Base-by-base conservation (phyloP, 2,888 invertebrate species). In the Clanis bilineata region DNA sequence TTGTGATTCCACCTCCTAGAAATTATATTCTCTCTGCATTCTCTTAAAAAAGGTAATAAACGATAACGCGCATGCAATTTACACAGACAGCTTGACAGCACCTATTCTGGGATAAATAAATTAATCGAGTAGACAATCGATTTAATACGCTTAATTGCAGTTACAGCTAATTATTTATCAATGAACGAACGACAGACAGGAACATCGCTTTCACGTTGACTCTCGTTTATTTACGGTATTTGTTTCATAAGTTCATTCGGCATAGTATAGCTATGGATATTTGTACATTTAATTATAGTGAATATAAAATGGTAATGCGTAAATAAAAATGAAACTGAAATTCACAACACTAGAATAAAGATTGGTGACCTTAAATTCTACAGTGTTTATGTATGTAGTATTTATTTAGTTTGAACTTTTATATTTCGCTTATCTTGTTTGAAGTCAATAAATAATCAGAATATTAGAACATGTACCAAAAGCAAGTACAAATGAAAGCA, bases 161-260 rank as follows among this genome's bases (percentile, higher is more conserved):
- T 25, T 23, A 58, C 23, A 61, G 23, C 58, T 71, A 56, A 65
- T 69, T 66, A 67, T 66, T 71, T 62, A 69, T 61, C 62, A 56
- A 51, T 64, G 55, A 57, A 57, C 59, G 62, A 54, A 63, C 62
- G 63, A 64, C 64, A 64, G 66, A 63, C 68, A 57, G 60, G 64
- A 38, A 59, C 56, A 64, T 61, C 56, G 60, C 58, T 61, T 63
- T 65, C 32, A 61, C 63, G 63, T 65, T 68, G 59, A 63, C 59
- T 62, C 39, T 51, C 39, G 51, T 58, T 64, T 68, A 67, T 69
- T 66, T 64, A 63, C 59, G 39, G 54, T 41, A 22, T 4, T 7
- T 39, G 15, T 43, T 45, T 36, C 9, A 39, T 45, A 45, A 23
- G 55, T 45, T 12, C 21, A 38, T 3, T 51, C 12, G 12, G 22